Percentiles rank a stretch among this genome's conserved stretches.
Conservation (phyloP, 1,140 invertebrate species). For the Cydia fagiglandana region DNA sequence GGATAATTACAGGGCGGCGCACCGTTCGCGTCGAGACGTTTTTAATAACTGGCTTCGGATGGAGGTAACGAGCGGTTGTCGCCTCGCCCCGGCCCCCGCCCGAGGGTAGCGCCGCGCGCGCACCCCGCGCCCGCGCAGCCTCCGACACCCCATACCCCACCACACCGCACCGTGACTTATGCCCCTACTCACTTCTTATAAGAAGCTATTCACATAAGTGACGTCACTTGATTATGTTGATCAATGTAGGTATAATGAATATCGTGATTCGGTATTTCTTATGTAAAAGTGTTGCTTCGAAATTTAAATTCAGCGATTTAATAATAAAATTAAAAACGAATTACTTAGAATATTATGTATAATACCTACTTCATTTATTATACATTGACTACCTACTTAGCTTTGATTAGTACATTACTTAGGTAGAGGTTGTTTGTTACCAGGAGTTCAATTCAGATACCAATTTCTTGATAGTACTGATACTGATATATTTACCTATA, state of each 20-base stretch:
- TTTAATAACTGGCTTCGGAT: constrained; percentile 80
- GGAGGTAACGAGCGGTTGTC: constrained; percentile 79
- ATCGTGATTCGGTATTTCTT: too few species aligned
- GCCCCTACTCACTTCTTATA: constrained; percentile 51
- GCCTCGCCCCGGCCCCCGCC: constrained; percentile 60
- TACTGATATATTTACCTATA: too few species aligned
- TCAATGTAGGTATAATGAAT: neutral
- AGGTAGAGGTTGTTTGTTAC: too few species aligned
- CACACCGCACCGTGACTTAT: constrained; percentile 69
- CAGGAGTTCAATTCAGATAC: too few species aligned
- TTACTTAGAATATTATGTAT: too few species aligned
- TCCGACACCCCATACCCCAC: constrained; percentile 58
- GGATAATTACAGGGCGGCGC: constrained; percentile 79
- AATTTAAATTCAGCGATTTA: too few species aligned
- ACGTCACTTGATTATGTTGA: neutral
- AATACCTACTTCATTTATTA: too few species aligned
- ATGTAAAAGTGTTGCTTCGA: too few species aligned
- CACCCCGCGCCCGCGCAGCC: constrained; percentile 45
- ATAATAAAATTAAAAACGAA: too few species aligned
- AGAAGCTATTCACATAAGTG: constrained; percentile 38
- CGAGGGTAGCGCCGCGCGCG: constrained; percentile 49
- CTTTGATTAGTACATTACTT: too few species aligned
- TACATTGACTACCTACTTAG: too few species aligned
- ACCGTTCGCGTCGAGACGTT: constrained; percentile 79
- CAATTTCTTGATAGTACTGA: too few species aligned